A percentile compares a stretch with the other conserved stretches of the same genome.
phyloP scores from a whole-genome alignment of 1,140 invertebrate genomes.

The Drosophila nasuta region DNA sequence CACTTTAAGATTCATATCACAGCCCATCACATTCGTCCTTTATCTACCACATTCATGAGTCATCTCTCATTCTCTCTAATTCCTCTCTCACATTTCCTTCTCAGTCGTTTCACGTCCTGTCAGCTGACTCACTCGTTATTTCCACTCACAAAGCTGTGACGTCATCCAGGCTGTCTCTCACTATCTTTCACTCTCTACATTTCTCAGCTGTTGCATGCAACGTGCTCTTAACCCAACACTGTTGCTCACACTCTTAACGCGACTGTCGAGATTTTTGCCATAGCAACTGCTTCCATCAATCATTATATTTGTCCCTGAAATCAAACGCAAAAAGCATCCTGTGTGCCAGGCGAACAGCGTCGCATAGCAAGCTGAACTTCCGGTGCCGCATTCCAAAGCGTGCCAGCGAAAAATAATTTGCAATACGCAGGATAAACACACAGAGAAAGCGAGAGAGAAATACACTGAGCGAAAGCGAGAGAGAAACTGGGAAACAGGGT shows the following conservation, averaged over 20 bases:
- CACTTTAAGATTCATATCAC: no score
- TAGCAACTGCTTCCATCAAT: slow-evolving; percentile 75
- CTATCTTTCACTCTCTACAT: not conserved
- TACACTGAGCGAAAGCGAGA: slow-evolving; percentile 10
- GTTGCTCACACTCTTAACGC: not conserved
- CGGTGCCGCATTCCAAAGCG: slow-evolving; percentile 54
- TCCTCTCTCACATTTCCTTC: not conserved
- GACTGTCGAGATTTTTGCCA: slow-evolving; percentile 64
- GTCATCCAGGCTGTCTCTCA: not conserved
- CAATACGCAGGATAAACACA: slow-evolving; percentile 23
- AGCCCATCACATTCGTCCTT: no score
- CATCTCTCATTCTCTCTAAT: not conserved
- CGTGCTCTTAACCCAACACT: not conserved
- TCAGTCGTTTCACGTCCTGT: not conserved
- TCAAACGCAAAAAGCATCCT: slow-evolving; percentile 84
- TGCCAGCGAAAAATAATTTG: slow-evolving; percentile 34
- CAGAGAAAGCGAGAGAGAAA: slow-evolving; percentile 8
- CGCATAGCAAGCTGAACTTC: slow-evolving; percentile 44
- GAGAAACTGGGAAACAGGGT: slow-evolving; percentile 54
- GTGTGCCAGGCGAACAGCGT: slow-evolving; percentile 63
- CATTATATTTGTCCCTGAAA: slow-evolving; percentile 84
- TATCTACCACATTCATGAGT: no score
- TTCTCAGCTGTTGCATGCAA: slow-evolving; percentile 34
- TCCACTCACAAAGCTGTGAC: not conserved
- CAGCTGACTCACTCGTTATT: slow-evolving; percentile 1